Evolutionary conservation across 2,888 invertebrate genomes (phyloP).

Genomic region (Cryptops parisi): DNA sequence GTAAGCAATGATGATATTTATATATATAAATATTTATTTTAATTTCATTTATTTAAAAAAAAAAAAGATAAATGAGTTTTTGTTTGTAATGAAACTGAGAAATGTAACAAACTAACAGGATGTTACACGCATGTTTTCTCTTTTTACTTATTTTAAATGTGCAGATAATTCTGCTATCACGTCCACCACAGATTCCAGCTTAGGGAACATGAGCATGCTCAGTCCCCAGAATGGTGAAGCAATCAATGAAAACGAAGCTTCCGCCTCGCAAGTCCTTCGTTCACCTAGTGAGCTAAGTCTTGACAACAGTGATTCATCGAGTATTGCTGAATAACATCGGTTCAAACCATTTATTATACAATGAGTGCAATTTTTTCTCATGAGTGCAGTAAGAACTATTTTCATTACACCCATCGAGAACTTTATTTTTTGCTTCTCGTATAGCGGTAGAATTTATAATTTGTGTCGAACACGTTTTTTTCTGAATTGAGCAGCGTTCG

Average conservation of each 20-base stretch:
- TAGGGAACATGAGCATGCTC: constrained; percentile 10
- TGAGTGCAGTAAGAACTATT: not conserved
- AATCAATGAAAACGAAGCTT: constrained; percentile 15
- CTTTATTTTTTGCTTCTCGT: no score
- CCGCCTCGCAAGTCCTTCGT: constrained; percentile 10
- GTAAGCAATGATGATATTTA: not conserved
- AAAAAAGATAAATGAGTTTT: not conserved
- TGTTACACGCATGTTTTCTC: no score
- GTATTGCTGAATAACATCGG: constrained; percentile 16
- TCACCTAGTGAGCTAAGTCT: constrained; percentile 15
- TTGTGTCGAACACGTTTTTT: no score
- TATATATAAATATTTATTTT: not conserved
- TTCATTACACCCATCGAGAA: not conserved
- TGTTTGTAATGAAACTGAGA: no score
- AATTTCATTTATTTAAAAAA: not conserved
- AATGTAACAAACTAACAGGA: no score
- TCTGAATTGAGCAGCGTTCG: no score
- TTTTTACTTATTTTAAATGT: no score
- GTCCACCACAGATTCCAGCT: constrained; percentile 16
- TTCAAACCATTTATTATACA: not conserved
- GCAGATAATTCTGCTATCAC: constrained; percentile 17
- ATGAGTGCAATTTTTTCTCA: not conserved
- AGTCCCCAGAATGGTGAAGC: constrained; percentile 16
- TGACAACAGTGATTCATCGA: constrained; percentile 17
- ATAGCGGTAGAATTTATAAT: no score